Evolutionary conservation across 37 sponge, comb jelly and placozoan species (phyloP), one percentile per base, ranked within the genome.

Genomic region (Beroe forskalii): DNA sequence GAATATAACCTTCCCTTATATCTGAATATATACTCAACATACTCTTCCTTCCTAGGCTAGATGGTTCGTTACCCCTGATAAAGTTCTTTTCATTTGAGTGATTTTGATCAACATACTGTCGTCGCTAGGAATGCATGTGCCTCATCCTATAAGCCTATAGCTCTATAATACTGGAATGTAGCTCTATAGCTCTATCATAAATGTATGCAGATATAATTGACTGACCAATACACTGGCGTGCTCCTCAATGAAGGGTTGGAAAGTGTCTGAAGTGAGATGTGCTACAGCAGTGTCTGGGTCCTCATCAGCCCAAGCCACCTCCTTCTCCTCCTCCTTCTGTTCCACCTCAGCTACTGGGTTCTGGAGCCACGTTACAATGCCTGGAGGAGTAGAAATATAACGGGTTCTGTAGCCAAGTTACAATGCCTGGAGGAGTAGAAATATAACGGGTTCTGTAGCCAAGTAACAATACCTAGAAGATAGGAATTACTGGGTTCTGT

Each of bases 181-280:
- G n/a, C n/a, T n/a, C n/a, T n/a, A n/a, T n/a, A n/a, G n/a, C n/a
- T n/a, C n/a, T n/a, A n/a, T n/a, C n/a, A n/a, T n/a, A n/a, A n/a
- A n/a, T n/a, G n/a, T n/a, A n/a, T n/a, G n/a, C n/a, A n/a, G n/a
- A n/a, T n/a, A n/a, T n/a, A n/a, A n/a, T n/a, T 20, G 2, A 69
- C 72, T 69, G 1, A 69, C 96, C 91, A 97, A 91, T 0, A 94
- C 93, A n/a, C 96, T 95, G 2, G 93, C 92, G 75, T 93, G 91
- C 60, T 91, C 90, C 2, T 92, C 75, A 0, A 97, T 38, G 69
- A 92, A 92, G 32, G 41, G 17, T 25, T 94, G 92, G 75, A 97
- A 97, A 8, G 63, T 93, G 8, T 93, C 93, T 9, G 37, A 44
- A 0, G 94, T 94, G 23, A 97, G 93, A 90, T 97, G 97, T 4